Evolutionary conservation across 2,113 vertebrate species (phyloP).

Genomic region (Apaloderma vittatum): DNA sequence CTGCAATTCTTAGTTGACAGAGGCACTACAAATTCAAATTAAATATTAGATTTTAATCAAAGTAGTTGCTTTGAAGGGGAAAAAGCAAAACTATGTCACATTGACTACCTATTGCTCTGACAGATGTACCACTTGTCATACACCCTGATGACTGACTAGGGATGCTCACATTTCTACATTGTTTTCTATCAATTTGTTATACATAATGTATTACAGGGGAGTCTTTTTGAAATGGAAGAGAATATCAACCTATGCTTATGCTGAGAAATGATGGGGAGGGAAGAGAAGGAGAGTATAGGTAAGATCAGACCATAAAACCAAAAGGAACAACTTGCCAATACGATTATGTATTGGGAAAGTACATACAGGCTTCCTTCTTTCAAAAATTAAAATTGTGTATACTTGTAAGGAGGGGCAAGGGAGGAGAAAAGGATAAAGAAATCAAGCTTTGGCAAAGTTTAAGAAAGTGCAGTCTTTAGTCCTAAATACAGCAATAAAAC

Average conservation of each 20-base stretch:
- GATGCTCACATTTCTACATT: neutral
- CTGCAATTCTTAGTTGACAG: neutral
- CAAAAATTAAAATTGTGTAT: neutral
- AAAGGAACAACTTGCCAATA: neutral
- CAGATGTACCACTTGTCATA: neutral
- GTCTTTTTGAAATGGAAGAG: neutral
- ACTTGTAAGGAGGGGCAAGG: neutral
- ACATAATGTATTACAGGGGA: neutral
- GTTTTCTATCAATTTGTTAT: neutral
- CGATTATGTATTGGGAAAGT: neutral
- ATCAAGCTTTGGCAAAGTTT: conserved; percentile 35
- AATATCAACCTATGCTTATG: neutral
- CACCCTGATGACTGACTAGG: neutral
- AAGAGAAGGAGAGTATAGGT: neutral
- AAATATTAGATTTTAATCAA: neutral
- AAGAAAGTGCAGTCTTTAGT: conserved; percentile 38
- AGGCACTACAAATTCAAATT: neutral
- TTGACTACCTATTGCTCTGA: neutral
- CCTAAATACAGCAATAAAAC: neutral
- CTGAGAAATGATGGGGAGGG: neutral
- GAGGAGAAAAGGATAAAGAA: neutral
- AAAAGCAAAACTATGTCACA: neutral
- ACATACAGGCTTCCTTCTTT: neutral
- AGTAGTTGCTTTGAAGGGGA: neutral
- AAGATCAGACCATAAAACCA: neutral